Base-by-base conservation (phyloP, 2,888 invertebrate species). In the Incurvaria masculella region DNA sequence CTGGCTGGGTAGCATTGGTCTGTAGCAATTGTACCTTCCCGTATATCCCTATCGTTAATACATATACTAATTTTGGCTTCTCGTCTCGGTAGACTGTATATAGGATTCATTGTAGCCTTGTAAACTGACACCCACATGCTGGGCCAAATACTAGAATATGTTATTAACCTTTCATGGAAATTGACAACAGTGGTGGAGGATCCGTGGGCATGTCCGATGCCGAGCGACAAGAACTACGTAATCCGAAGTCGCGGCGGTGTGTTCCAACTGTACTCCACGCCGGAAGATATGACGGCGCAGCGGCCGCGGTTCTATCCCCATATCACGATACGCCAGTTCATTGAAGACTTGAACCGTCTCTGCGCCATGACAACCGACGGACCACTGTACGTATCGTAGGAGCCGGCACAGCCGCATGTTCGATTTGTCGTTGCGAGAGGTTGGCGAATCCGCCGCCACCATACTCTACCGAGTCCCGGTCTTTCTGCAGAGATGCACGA, bases 331-430 rank as follows among this genome's bases (percentile, higher is more conserved):
- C 79, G 83, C 33, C 86, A 87, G 53, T 97, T 92, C 69, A 87
- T 95, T 14, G 84, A 86, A 55, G 97, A 97, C 62, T 94, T 91
- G 88, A 92, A 89, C 61, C 82, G 86, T 40, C 87, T 97, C 81
- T 95, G 95, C 65, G 87, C 85, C 49, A 93, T 99, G 90, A 98
- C 98, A 56, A 94, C 96, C 42, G 97, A 99, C 78, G 99, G 98
- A 50, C 98, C 98, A 21, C 76, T 99, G 89, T 95, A 72, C 88
- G 89, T 84, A 45, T 46, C n/a, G n/a, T n/a, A n/a, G n/a, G n/a
- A n/a, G 14, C 33, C 10, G 14, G 14, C 33, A 27, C n/a, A n/a
- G n/a, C n/a, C n/a, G n/a, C n/a, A n/a, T n/a, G n/a, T n/a, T n/a
- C n/a, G n/a, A n/a, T n/a, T n/a, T n/a, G n/a, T n/a, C n/a, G n/a